Conservation (phyloP, 2,888 invertebrate genomes). For the Strigamia crassipes region DNA sequence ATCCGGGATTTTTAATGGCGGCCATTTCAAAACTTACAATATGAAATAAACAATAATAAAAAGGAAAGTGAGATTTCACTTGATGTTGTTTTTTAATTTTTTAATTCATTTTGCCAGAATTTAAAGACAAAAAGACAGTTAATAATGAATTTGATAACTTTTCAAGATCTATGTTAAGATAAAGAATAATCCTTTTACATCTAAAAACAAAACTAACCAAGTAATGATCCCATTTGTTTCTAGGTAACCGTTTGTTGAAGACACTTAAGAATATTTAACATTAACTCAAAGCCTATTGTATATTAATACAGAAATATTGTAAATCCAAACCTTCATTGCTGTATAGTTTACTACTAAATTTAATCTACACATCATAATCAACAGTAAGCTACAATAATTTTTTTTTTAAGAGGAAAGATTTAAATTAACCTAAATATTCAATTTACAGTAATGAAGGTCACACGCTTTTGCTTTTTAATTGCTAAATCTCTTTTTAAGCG, state of each 20-base stretch:
- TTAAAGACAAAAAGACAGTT: slow-evolving; percentile 10
- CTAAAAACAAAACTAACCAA: background rate
- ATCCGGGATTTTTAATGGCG: no score
- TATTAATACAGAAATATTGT: background rate
- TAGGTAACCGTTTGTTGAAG: no score
- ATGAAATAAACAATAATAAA: background rate
- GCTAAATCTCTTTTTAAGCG: background rate
- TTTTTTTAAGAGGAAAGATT: background rate
- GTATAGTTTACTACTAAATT: background rate
- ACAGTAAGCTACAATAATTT: background rate
- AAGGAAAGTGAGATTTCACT: background rate
- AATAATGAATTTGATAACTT: background rate
- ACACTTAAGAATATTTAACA: no score
- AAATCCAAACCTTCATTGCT: slow-evolving; percentile 4
- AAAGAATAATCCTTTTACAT: background rate
- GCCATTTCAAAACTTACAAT: no score
- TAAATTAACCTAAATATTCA: background rate
- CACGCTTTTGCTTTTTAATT: background rate
- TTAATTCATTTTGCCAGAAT: background rate
- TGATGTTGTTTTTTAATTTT: background rate
- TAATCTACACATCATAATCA: slow-evolving; percentile 4
- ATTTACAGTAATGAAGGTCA: background rate
- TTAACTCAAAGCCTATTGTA: background rate
- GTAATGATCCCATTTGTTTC: background rate
- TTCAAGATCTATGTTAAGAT: slow-evolving; percentile 7